phyloP scores from a whole-genome alignment of 2,888 invertebrate genomes.

The Philhelius pedissequus region DNA sequence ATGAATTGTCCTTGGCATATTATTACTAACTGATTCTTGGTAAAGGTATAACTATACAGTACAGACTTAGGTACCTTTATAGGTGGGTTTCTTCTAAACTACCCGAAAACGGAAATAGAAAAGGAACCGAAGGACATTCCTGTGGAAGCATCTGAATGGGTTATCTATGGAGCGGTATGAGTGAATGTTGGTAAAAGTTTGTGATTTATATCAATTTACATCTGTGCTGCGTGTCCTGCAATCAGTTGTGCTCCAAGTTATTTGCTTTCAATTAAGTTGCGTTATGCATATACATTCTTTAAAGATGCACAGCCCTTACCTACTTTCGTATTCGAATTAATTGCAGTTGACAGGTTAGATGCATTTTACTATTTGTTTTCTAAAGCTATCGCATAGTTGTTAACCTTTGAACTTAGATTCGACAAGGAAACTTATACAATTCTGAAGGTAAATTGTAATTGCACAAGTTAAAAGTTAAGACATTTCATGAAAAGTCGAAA shows the following conservation, averaged over 20 bases:
- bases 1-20: conserved; percentile 62
- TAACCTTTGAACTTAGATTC: not conserved
- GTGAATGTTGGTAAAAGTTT: conserved; percentile 37
- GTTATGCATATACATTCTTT: conserved; percentile 34
- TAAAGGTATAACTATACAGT: not conserved
- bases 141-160: conserved; percentile 8
- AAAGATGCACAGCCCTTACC: not conserved
- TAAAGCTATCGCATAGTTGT: no score
- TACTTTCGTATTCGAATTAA: conserved; percentile 29
- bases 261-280: conserved; percentile 62
- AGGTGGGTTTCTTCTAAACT: not conserved
- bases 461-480: not conserved
- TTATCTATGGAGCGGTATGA: not conserved
- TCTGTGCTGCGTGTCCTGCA: conserved; percentile 61
- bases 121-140: conserved; percentile 21
- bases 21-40: not conserved
- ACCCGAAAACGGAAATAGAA: not conserved
- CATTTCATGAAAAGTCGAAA: not conserved
- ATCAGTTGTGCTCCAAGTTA: conserved; percentile 49
- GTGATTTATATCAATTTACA: conserved; percentile 66
- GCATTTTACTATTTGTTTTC: not conserved
- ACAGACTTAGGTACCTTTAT: no score
- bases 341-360: conserved; percentile 37
- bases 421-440: not conserved
- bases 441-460: not conserved